Base-by-base conservation (phyloP, 2,888 invertebrate genomes). In the Sycophila texana region DNA sequence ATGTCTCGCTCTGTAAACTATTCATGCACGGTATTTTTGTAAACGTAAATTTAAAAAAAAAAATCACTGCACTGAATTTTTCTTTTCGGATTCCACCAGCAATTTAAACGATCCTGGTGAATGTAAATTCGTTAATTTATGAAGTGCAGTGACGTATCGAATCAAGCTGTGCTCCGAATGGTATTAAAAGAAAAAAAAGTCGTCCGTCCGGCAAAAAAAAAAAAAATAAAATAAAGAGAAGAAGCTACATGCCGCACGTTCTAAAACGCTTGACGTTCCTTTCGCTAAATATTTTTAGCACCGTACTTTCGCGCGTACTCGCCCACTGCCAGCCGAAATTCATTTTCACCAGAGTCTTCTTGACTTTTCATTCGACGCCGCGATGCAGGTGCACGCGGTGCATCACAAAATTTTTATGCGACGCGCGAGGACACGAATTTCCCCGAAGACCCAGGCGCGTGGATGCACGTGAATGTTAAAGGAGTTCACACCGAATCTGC, bases 261-360 rank as follows among this genome's bases (percentile, higher is more conserved):
- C 67, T 73, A 65, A 77, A 77, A 60, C 58, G 77, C 39, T 72
- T 58, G 58, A 63, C 63, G 30, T 63, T 63, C 63, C 63, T 18
- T 63, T 63, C 47, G 63, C n/a, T 7, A 4, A 63, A 63, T 47
- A 39, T 63, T 61, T 61, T 61, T 16, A 20, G 39, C 26, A 14
- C n/a, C 53, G 53, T n/a, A 65, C 63, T 75, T 71, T 71, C 71
- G 71, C 58, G 20, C 60, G 58, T 53, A 75, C 20, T n/a, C 60
- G 13, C 63, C 5, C 49, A 26, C 58, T 57, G 51, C 61, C 74
- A 66, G 60, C 60, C 67, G 26, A 76, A 74, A 76, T 76, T 61
- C 68, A 76, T 76, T 76, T 70, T 70, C 61, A 47, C 63, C 63
- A 47, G 20, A 2, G 51, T 14, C 4, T n/a, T 68, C 51, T 51